A percentile compares a stretch with the other conserved stretches of the same genome.
These are phyloP conservation scores for Teinopalpus imperialis DNA, from an alignment of 2,888 invertebrate species.

Conservation along the genomic window DNA sequence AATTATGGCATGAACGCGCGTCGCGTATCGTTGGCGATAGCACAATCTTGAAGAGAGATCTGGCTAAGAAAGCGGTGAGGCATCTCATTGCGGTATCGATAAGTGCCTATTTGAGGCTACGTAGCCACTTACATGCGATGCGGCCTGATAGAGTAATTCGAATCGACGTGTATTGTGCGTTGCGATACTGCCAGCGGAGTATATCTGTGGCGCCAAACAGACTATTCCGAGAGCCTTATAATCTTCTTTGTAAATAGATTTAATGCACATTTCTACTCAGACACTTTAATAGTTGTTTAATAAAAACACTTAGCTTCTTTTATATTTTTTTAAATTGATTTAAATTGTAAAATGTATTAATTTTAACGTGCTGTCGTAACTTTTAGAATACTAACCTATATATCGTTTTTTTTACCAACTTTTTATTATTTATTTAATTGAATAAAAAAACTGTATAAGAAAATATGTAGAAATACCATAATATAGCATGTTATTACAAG, in stretches of 20 bases:
- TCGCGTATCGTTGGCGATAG: conserved; percentile 63
- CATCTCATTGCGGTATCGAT: conserved; percentile 66
- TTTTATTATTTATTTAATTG: conserved; percentile 5
- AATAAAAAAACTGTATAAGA: too few species aligned
- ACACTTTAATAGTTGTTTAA: conserved; percentile 57
- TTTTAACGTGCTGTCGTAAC: conserved; percentile 6
- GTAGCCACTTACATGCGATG: conserved; percentile 52
- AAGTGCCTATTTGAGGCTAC: conserved; percentile 70
- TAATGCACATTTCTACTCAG: conserved; percentile 66
- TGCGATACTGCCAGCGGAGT: conserved; percentile 49
- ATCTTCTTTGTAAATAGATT: conserved; percentile 70
- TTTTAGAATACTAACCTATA: conserved; percentile 12
- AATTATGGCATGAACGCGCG: conserved; percentile 66
- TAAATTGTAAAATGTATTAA: conserved; percentile 37
- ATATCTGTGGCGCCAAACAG: conserved; percentile 46
- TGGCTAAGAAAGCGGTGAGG: conserved; percentile 63
- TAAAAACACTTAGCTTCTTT: conserved; percentile 59
- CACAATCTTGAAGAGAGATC: conserved; percentile 63
- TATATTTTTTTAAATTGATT: conserved; percentile 56
- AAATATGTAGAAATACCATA: conserved; percentile 32
- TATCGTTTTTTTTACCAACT: neutral
- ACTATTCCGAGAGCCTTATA: conserved; percentile 58
- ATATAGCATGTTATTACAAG: conserved; percentile 29
- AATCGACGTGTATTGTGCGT: conserved; percentile 71
- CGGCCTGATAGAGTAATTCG: conserved; percentile 72